Evolutionary conservation across 2,888 invertebrate genomes (phyloP).

Genomic region (Tiphia femorata): DNA sequence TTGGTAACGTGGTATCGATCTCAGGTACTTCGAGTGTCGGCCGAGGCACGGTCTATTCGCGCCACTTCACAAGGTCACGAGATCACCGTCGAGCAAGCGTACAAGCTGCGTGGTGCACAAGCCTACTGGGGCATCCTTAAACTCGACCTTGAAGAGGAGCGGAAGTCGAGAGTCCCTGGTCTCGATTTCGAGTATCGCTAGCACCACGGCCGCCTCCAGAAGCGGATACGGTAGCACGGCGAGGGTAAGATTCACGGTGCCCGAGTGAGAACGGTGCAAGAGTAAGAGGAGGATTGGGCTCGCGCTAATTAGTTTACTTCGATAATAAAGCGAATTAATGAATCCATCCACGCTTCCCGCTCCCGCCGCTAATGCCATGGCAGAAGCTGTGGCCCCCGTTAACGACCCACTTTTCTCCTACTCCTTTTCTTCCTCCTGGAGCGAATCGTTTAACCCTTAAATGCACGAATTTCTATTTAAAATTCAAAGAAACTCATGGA

Average conservation of each 20-base stretch:
- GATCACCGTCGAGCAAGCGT: constrained; percentile 82
- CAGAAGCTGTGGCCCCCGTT: too few relatives aligned
- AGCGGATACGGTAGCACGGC: constrained; percentile 69
- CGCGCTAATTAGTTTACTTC: too few relatives aligned
- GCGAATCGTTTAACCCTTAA: too few relatives aligned
- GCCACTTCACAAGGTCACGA: constrained; percentile 89
- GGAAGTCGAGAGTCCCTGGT: constrained; percentile 90
- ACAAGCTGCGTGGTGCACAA: constrained; percentile 76
- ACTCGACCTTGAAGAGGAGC: constrained; percentile 73
- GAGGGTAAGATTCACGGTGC: constrained; percentile 80
- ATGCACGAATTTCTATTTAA: too few relatives aligned
- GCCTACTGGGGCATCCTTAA: constrained; percentile 74
- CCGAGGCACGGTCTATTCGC: constrained; percentile 94
- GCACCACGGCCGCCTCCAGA: constrained; percentile 72
- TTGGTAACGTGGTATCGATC: too few relatives aligned
- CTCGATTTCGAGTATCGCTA: constrained; percentile 68
- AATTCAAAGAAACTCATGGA: too few relatives aligned
- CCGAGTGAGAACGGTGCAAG: constrained; percentile 50
- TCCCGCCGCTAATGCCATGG: too few relatives aligned
- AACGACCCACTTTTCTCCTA: too few relatives aligned
- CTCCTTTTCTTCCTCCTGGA: too few relatives aligned
- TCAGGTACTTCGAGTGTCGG: constrained; percentile 93
- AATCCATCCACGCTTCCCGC: too few relatives aligned
- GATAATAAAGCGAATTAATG: too few relatives aligned
- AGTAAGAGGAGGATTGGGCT: neutral